phyloP scores from a whole-genome alignment of 2,113 vertebrate genomes.

The Recurvirostra avosetta region DNA sequence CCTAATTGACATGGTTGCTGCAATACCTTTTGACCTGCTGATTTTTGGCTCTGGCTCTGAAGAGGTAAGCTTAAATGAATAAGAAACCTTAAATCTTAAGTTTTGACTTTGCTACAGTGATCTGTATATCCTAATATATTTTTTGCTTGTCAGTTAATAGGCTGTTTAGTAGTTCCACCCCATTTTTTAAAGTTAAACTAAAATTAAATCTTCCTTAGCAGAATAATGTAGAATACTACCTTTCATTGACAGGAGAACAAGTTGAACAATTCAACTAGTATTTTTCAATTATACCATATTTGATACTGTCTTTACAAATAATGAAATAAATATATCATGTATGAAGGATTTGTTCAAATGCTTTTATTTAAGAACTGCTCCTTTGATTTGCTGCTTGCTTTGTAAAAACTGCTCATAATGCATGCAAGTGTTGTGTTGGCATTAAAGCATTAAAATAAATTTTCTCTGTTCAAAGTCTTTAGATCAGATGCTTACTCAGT shows the following conservation, averaged over 20 bases:
- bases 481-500: background rate
- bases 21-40: constrained; percentile 98
- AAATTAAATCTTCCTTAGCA: background rate
- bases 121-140: background rate
- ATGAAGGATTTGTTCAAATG: background rate
- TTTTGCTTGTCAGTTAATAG: background rate
- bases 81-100: background rate
- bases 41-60: constrained; percentile 99
- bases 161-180: background rate
- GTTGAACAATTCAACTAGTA: background rate
- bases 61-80: constrained; percentile 84
- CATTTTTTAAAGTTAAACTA: background rate
- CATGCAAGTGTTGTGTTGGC: background rate
- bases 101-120: background rate
- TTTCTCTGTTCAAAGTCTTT: background rate
- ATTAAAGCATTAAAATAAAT: background rate
- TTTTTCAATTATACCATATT: background rate
- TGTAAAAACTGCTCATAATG: background rate
- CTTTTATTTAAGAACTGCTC: background rate
- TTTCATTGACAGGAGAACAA: background rate
- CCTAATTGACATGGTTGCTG: constrained; percentile 99
- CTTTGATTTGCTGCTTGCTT: background rate
- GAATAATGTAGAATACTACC: background rate
- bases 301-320: background rate
- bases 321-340: background rate